Evolutionary conservation across 2,113 vertebrate species (phyloP).

Genomic region (Cavia aperea): DNA sequence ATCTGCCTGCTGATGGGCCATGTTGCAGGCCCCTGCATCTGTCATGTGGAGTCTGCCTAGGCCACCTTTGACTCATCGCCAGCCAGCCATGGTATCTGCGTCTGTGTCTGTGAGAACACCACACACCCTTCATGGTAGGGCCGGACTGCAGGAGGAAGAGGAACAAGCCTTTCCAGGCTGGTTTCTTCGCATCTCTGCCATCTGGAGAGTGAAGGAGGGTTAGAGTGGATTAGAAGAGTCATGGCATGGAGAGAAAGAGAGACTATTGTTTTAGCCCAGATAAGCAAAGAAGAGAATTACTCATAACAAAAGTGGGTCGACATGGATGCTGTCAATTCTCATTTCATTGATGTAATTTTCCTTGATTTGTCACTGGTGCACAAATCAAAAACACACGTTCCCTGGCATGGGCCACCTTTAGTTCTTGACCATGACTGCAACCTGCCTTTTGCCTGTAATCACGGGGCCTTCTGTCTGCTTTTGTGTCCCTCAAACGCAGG

Average conservation of each 20-base stretch:
- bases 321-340: rapidly evolving
- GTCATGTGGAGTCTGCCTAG: background rate
- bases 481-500: conserved; percentile 76
- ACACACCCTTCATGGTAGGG: background rate
- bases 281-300: background rate
- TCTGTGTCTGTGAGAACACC: background rate
- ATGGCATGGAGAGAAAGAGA: rapidly evolving
- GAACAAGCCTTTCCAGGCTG: background rate
- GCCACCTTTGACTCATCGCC: background rate
- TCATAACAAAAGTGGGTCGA: too few species aligned
- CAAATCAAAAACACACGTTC: conserved; percentile 3
- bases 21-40: rapidly evolving
- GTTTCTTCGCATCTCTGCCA: background rate
- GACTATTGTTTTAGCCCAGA: background rate
- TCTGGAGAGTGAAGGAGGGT: background rate
- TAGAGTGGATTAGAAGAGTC: background rate
- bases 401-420: rapidly evolving
- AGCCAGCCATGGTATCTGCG: rapidly evolving
- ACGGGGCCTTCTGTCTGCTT: conserved; percentile 57
- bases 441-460: background rate
- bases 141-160: background rate
- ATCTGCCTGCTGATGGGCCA: too few species aligned
- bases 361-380: background rate
- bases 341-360: background rate
- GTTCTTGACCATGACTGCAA: conserved; percentile 24